Percentiles rank a stretch among this genome's conserved stretches.
phyloP scores from a whole-genome alignment of 1,140 invertebrate genomes.

The Tribolium madens region DNA sequence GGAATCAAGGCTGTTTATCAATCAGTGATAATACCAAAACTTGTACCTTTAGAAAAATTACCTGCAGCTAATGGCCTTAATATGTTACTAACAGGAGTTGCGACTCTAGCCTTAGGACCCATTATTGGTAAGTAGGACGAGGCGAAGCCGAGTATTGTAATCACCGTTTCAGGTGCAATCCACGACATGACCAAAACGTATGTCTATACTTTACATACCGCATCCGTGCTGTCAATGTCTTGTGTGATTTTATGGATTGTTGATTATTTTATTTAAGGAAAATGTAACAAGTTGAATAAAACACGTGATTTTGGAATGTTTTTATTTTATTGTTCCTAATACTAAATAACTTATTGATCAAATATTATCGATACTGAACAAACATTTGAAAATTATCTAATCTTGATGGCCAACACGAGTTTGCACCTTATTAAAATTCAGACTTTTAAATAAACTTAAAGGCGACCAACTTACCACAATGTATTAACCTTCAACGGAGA shows the following conservation, averaged over 20 bases:
- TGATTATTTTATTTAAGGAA: slow-evolving; percentile 42
- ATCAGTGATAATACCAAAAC: slow-evolving; percentile 66
- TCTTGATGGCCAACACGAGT: neutral
- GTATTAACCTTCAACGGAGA: neutral
- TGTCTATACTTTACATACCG: slow-evolving; percentile 58
- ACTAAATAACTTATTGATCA: neutral
- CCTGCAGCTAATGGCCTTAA: slow-evolving; percentile 68
- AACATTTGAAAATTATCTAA: slow-evolving; percentile 1
- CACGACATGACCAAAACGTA: slow-evolving; percentile 62
- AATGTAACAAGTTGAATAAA: neutral
- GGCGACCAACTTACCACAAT: neutral
- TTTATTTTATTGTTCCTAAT: neutral
- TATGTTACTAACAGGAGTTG: slow-evolving; percentile 66
- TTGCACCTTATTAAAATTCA: neutral
- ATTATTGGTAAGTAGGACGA: slow-evolving; percentile 64
- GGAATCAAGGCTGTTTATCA: slow-evolving; percentile 64
- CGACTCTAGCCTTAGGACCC: slow-evolving; percentile 65
- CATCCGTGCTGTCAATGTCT: slow-evolving; percentile 60
- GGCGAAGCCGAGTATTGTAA: neutral
- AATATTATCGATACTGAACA: neutral
- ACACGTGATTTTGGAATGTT: slow-evolving; percentile 6
- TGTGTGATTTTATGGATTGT: slow-evolving; percentile 63
- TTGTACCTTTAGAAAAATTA: slow-evolving; percentile 67
- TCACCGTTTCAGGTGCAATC: slow-evolving; percentile 57
- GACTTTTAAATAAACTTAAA: neutral